Evolutionary conservation across 2,797 vertebrate species (phyloP).

Genomic region (Liparis tanakae): DNA sequence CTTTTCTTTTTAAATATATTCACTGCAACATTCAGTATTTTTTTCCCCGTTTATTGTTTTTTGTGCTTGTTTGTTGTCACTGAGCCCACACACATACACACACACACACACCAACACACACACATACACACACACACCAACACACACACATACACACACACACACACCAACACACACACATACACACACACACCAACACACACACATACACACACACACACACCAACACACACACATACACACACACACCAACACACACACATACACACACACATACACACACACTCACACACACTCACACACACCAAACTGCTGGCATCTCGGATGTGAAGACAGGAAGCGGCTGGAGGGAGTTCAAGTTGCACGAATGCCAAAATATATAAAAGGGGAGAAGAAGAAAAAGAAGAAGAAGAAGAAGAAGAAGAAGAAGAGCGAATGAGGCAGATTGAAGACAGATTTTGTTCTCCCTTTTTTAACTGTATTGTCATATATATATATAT

Average conservation of each 20-base stretch:
- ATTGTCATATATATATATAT: too few species aligned
- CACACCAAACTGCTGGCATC: conserved; percentile 2
- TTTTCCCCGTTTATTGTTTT: background rate
- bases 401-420: too few species aligned
- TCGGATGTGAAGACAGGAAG: conserved; percentile 16
- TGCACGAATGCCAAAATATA: background rate
- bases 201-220: too few species aligned
- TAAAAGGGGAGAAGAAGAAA: background rate
- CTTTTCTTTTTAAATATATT: background rate
- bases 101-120: too few species aligned
- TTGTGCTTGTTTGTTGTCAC: background rate
- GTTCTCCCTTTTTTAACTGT: too few species aligned
- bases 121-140: too few species aligned
- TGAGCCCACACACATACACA: too few species aligned
- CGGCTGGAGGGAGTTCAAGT: background rate
- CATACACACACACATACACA: too few species aligned
- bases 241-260: too few species aligned
- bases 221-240: too few species aligned
- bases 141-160: too few species aligned
- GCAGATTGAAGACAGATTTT: too few species aligned
- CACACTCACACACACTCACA: background rate
- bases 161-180: conserved; percentile 6
- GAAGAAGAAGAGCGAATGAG: background rate
- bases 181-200: conserved; percentile 9
- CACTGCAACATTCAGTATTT: conserved; percentile 4